Evolutionary conservation across 2,797 vertebrate species (phyloP).

Genomic region (Hyperoplus lanceolatus): DNA sequence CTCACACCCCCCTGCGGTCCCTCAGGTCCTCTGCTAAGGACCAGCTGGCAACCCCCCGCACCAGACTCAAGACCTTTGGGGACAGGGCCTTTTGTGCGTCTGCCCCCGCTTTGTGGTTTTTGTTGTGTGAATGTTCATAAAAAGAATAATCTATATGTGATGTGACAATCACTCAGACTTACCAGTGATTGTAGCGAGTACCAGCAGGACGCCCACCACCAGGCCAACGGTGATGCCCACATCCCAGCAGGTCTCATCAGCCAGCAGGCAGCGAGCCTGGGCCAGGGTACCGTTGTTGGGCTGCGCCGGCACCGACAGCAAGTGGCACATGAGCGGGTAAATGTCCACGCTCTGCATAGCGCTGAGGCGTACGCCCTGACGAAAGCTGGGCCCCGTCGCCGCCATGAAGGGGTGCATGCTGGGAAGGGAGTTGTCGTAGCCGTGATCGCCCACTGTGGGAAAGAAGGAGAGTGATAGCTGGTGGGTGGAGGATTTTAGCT

Average conservation of each 20-base stretch:
- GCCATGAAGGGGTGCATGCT: constrained; percentile 98
- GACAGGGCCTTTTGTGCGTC: too few relatives aligned
- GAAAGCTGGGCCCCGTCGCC: constrained; percentile 91
- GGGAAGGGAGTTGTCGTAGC: constrained; percentile 92
- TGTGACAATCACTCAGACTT: constrained; percentile 38
- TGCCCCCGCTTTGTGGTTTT: too few relatives aligned
- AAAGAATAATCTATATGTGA: too few relatives aligned
- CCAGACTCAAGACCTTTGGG: too few relatives aligned
- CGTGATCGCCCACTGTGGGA: constrained; percentile 93
- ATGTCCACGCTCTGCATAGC: constrained; percentile 90
- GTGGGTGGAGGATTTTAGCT: not conserved
- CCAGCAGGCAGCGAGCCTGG: constrained; percentile 86
- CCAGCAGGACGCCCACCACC: constrained; percentile 85
- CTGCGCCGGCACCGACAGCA: constrained; percentile 86
- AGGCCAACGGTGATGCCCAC: constrained; percentile 81
- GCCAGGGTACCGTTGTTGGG: constrained; percentile 93
- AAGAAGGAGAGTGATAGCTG: not conserved
- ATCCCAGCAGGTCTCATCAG: constrained; percentile 84
- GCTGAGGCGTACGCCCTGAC: constrained; percentile 77
- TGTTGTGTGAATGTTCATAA: too few relatives aligned
- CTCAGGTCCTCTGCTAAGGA: too few relatives aligned
- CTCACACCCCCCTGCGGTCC: too few relatives aligned
- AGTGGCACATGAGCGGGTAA: constrained; percentile 95
- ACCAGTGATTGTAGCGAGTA: constrained; percentile 84
- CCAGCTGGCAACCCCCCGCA: too few relatives aligned